These are phyloP conservation scores for Psix sp. DNA, from an alignment of 1,140 invertebrate genomes.

Conservation along the genomic window DNA sequence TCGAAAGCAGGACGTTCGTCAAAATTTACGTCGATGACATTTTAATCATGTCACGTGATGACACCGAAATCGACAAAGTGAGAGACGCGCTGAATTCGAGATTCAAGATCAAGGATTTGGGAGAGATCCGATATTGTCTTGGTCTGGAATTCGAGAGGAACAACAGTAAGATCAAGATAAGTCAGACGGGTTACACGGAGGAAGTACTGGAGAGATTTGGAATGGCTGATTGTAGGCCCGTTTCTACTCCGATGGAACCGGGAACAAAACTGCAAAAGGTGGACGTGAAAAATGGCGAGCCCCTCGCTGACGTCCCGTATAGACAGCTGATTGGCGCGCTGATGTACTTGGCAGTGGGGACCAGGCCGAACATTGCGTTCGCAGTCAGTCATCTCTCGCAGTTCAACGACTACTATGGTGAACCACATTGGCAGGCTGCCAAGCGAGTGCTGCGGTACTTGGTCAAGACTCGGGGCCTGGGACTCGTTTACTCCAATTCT, in stretches of 20 bases:
- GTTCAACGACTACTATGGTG: slow-evolving; percentile 1
- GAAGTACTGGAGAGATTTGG: too few relatives aligned
- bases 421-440: slow-evolving; percentile 6
- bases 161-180: neutral
- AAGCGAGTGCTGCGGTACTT: slow-evolving; percentile 11
- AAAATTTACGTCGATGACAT: slow-evolving; percentile 56
- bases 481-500: neutral
- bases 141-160: too few relatives aligned
- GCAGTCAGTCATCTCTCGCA: neutral
- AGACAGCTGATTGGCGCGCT: too few relatives aligned
- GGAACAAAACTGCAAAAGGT: neutral
- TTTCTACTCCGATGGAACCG: slow-evolving; percentile 4
- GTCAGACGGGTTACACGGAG: neutral
- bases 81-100: too few relatives aligned
- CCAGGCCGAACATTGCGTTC: slow-evolving; percentile 1
- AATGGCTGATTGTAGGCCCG: neutral
- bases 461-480: neutral
- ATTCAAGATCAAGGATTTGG: too few relatives aligned
- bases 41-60: slow-evolving; percentile 69
- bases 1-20: neutral
- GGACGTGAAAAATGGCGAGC: neutral
- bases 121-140: too few relatives aligned
- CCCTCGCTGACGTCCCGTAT: neutral
- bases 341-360: too few relatives aligned
- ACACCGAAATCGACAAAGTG: slow-evolving; percentile 88